Evolutionary conservation across 2,797 vertebrate species (phyloP).

Genomic region (Aeoliscus strigatus): DNA sequence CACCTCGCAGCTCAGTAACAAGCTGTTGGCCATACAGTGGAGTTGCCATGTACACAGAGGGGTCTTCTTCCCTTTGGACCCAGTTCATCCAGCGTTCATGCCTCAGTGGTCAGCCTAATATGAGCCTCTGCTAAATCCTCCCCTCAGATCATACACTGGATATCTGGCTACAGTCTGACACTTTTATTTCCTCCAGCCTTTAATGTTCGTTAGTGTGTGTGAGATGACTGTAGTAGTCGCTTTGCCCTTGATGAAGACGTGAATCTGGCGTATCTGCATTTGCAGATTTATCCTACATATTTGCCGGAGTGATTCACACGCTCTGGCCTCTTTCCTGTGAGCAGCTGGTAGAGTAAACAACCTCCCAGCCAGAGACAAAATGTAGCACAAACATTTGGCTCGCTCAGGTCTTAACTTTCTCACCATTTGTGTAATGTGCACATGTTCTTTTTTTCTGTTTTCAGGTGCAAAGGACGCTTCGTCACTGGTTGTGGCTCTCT

Average conservation of each 20-base stretch:
- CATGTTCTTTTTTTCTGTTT: slow-evolving; percentile 47
- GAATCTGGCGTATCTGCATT: slow-evolving; percentile 4
- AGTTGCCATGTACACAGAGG: slow-evolving; percentile 61
- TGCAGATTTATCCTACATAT: slow-evolving; percentile 9
- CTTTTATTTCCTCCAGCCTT: slow-evolving; percentile 25
- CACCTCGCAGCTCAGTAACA: slow-evolving; percentile 62
- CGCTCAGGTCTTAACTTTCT: slow-evolving; percentile 26
- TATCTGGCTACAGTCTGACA: slow-evolving; percentile 17
- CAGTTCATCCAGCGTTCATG: slow-evolving; percentile 50
- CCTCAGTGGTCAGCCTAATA: slow-evolving; percentile 59
- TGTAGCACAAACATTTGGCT: slow-evolving; percentile 44
- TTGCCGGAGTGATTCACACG: slow-evolving; percentile 6
- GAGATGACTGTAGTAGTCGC: too few relatives aligned
- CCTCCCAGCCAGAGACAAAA: slow-evolving; percentile 33
- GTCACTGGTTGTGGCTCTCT: slow-evolving; percentile 78
- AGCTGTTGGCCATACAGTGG: slow-evolving; percentile 57
- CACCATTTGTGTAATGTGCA: slow-evolving; percentile 36
- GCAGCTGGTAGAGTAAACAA: slow-evolving; percentile 47
- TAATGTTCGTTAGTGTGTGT: slow-evolving; percentile 2
- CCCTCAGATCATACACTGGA: slow-evolving; percentile 36
- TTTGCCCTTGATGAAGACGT: not conserved
- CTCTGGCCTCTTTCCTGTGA: slow-evolving; percentile 16
- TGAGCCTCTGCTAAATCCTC: slow-evolving; percentile 50
- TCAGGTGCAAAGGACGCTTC: slow-evolving; percentile 88
- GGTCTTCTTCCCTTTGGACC: slow-evolving; percentile 55